Conservation (phyloP, 2,113 vertebrate genomes). For the Sphaerodactylus townsendi region DNA sequence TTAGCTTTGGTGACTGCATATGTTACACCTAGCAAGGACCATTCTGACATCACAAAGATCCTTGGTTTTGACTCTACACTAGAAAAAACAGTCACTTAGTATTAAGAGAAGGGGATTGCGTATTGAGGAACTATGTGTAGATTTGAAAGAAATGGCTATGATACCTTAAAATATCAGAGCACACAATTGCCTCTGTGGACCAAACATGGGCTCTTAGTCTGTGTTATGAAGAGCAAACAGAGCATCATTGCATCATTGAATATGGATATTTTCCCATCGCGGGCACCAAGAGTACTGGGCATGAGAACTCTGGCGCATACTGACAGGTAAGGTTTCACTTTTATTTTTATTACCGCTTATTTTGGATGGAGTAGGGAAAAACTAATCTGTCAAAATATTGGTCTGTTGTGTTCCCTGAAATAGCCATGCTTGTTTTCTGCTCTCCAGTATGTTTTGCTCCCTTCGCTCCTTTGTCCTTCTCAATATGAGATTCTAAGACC, state of each 20-base stretch:
- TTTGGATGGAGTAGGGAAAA: background rate
- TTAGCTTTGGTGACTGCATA: too few species aligned
- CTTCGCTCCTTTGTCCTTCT: background rate
- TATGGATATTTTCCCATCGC: background rate
- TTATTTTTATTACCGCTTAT: slow-evolving; percentile 25
- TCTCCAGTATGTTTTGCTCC: background rate
- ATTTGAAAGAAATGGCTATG: slow-evolving; percentile 10
- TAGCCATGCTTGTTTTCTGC: background rate
- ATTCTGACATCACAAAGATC: background rate
- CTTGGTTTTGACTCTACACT: background rate
- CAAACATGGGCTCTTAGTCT: slow-evolving; percentile 24
- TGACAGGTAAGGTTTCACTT: slow-evolving; percentile 61
- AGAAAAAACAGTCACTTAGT: background rate
- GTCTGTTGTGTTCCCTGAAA: background rate
- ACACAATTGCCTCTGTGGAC: slow-evolving; percentile 40
- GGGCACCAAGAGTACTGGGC: background rate
- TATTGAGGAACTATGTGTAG: background rate
- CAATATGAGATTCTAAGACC: background rate
- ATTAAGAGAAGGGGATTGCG: background rate
- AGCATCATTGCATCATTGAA: background rate
- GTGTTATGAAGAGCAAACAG: slow-evolving; percentile 59
- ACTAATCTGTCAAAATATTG: background rate
- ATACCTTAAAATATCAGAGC: slow-evolving; percentile 38
- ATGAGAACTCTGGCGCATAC: background rate
- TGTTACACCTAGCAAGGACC: too few species aligned